Conservation (phyloP, 2,888 invertebrate species). For the Lamellibrachia satsuma region DNA sequence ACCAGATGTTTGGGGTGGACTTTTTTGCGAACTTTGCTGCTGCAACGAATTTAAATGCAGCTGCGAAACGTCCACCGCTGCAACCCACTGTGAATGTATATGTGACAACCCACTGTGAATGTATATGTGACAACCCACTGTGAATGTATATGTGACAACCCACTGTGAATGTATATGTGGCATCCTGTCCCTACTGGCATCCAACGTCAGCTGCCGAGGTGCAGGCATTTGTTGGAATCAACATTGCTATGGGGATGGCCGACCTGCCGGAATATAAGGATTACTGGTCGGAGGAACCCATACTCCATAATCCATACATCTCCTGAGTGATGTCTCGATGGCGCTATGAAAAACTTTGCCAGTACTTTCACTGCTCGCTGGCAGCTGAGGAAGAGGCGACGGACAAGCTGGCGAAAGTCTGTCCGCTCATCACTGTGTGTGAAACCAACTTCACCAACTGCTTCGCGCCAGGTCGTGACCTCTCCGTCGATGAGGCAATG, state of each 20-base stretch:
- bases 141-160: background rate
- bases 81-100: background rate
- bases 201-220: background rate
- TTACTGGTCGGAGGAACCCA: background rate
- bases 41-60: background rate
- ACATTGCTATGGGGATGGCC: background rate
- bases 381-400: too few species aligned
- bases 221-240: background rate
- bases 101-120: background rate
- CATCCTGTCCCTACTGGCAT: background rate
- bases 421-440: too few species aligned
- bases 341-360: too few species aligned
- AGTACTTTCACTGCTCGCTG: too few species aligned
- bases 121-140: background rate
- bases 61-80: background rate
- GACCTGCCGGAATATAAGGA: background rate
- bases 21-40: background rate
- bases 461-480: too few species aligned
- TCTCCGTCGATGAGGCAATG: too few species aligned
- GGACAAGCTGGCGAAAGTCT: too few species aligned
- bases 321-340: too few species aligned
- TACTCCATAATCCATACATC: background rate
- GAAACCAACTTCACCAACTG: too few species aligned
- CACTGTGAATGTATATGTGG: background rate
- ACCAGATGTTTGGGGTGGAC: background rate